Percentiles rank a stretch among this genome's conserved stretches.
These are phyloP conservation scores for Neosalanx taihuensis DNA, from an alignment of 2,797 vertebrate species.

Conservation along the genomic window DNA sequence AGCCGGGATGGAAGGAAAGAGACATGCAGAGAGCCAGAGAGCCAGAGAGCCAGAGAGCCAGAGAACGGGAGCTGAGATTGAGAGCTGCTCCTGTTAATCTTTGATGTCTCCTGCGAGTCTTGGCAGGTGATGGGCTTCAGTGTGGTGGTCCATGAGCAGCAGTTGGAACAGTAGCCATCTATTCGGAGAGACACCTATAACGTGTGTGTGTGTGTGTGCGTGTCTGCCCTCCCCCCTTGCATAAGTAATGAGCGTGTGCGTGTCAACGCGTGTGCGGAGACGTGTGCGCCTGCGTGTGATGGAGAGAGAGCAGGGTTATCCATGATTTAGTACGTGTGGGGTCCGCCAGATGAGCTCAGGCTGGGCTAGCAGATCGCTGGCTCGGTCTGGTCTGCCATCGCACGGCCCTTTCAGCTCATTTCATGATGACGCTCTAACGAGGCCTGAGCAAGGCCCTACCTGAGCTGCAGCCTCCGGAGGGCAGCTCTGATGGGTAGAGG, in stretches of 20 bases:
- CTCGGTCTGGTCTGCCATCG: slow-evolving; percentile 56
- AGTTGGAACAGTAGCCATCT: slow-evolving; percentile 42
- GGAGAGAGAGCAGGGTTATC: slow-evolving; percentile 59
- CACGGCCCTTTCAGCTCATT: slow-evolving; percentile 76
- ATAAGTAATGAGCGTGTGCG: slow-evolving; percentile 4
- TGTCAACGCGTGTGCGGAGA: background rate
- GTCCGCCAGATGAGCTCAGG: slow-evolving; percentile 65
- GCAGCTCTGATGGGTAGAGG: slow-evolving; percentile 18
- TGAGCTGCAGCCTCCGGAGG: slow-evolving; percentile 54
- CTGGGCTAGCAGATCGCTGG: slow-evolving; percentile 67
- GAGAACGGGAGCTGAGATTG: slow-evolving; percentile 3
- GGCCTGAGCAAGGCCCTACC: slow-evolving; percentile 61
- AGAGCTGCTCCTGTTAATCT: slow-evolving; percentile 68
- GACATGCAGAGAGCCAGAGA: background rate
- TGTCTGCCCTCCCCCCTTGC: no score
- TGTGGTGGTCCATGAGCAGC: slow-evolving; percentile 53
- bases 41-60: background rate
- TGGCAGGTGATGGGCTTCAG: slow-evolving; percentile 40
- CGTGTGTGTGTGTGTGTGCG: slow-evolving; percentile 11
- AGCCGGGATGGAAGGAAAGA: no score
- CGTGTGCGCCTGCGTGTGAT: background rate
- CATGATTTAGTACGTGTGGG: slow-evolving; percentile 77
- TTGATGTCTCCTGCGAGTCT: slow-evolving; percentile 67
- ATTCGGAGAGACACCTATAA: slow-evolving; percentile 52
- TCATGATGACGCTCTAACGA: slow-evolving; percentile 79